Evolutionary conservation across 2,797 vertebrate species (phyloP), one percentile per base, ranked within the genome.

Genomic region (Glossophaga mutica): DNA sequence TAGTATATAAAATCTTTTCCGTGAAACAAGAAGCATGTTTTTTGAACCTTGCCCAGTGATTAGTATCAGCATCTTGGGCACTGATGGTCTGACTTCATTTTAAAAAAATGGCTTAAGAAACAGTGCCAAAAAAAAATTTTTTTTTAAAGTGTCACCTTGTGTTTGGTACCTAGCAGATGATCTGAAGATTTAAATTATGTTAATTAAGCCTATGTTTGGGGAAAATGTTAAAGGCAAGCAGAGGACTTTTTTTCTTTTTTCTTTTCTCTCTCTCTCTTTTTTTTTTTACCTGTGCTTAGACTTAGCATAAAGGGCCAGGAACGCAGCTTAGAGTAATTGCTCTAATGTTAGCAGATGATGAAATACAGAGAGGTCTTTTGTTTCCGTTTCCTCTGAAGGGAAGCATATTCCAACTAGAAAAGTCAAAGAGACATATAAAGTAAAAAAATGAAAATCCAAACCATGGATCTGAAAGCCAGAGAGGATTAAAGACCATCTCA

Each of bases 111-210:
- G 94, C 97, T 95, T 86, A 97, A 97, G 97, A 97, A 96, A 95
- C 42, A 86, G 93, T 87, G 83, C 94, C 96, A 98, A 98, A 39
- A 39, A 39, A 39, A 39, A n/a, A 98, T 98, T 97, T 97, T 68
- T 67, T 34, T 34, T 37, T 19, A 39, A 78, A 46, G 32, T 32
- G 0, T 6, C 16, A 6, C 16, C 26, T 52, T 84, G 24, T 29
- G 21, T 42, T 29, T 91, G 59, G 34, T 26, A 68, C 5, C 3
- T 42, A 26, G 9, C 1, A 92, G 48, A 26, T 29, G 50, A 22
- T 86, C 62, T 86, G 37, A 93, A 78, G 39, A 52, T 55, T 42
- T 37, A 67, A 78, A 8, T 83, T 76, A n/a, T 26, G 42, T 71
- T 57, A 73, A 21, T 50, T 67, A 37, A 76, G 34, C 32, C 26